Percentiles rank a stretch among this genome's conserved stretches.
phyloP scores from a whole-genome alignment of 2,888 invertebrate species.

The Lasioglossum figueresi region DNA sequence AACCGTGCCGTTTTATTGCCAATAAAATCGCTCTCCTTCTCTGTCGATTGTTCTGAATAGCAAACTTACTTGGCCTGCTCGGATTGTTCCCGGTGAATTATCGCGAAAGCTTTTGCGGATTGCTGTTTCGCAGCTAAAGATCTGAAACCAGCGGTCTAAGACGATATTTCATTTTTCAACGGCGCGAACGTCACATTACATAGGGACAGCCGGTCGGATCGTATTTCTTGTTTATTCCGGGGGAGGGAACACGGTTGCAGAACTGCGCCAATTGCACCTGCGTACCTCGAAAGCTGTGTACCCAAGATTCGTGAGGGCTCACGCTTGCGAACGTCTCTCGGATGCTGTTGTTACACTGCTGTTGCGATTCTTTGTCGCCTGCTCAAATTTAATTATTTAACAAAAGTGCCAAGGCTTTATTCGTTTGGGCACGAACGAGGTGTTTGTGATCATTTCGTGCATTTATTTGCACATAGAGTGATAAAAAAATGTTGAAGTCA shows the following conservation, averaged over 20 bases:
- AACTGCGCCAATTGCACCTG: slow-evolving; percentile 1
- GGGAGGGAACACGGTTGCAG: not conserved
- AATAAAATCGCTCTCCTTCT: slow-evolving; percentile 31
- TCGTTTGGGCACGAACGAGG: too few species aligned
- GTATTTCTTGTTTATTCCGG: slow-evolving; percentile 6
- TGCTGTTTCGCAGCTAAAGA: not conserved
- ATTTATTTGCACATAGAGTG: too few species aligned
- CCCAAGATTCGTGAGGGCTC: not conserved
- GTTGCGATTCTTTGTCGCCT: not conserved
- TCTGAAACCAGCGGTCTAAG: too few species aligned
- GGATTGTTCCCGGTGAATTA: slow-evolving; percentile 7
- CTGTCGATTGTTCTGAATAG: slow-evolving; percentile 28
- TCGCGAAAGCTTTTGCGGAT: slow-evolving; percentile 1
- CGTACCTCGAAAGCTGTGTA: not conserved
- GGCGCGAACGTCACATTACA: slow-evolving; percentile 2
- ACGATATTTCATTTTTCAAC: slow-evolving; percentile 17
- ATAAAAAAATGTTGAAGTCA: too few species aligned
- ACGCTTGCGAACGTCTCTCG: not conserved
- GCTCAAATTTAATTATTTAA: too few species aligned
- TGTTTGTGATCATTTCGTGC: too few species aligned
- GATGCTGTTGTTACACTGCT: not conserved
- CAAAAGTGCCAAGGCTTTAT: too few species aligned
- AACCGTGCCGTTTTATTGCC: slow-evolving; percentile 26
- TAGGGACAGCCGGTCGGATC: not conserved
- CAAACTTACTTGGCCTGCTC: not conserved